Percentiles rank a stretch among this genome's conserved stretches.
phyloP scores from a whole-genome alignment of 1,140 invertebrate species.

The Atopsyche davidsoni region DNA sequence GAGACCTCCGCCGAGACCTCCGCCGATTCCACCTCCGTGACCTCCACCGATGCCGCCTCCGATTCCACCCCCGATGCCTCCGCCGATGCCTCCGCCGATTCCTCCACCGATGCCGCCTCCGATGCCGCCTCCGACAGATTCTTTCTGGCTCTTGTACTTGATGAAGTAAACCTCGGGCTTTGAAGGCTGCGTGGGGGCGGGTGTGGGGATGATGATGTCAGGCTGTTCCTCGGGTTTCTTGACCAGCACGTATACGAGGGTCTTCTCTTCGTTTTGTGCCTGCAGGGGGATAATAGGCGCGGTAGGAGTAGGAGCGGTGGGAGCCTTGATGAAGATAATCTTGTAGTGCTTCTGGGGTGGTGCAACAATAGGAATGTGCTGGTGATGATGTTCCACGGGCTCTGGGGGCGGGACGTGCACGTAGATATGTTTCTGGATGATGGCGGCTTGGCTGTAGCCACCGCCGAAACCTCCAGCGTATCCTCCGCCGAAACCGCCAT shows the following conservation, averaged over 20 bases:
- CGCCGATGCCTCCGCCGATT: conserved; percentile 32
- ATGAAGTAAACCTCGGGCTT: conserved; percentile 77
- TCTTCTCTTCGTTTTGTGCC: conserved; percentile 68
- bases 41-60: conserved; percentile 31
- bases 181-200: conserved; percentile 61
- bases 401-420: conserved; percentile 75
- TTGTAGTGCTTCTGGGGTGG: conserved; percentile 69
- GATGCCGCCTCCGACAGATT: conserved; percentile 34
- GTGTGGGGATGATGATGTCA: conserved; percentile 60
- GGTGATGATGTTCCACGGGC: conserved; percentile 54
- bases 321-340: conserved; percentile 73
- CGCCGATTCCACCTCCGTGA: conserved; percentile 35
- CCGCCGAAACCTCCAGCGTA: conserved; percentile 34
- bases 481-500: conserved; percentile 32
- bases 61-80: conserved; percentile 33
- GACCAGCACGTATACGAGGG: conserved; percentile 69
- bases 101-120: conserved; percentile 34
- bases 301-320: conserved; percentile 59
- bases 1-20: conserved; percentile 33
- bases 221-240: conserved; percentile 67
- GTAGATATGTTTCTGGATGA: conserved; percentile 66
- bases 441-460: conserved; percentile 19
- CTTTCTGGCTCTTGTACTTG: conserved; percentile 63
- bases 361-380: conserved; percentile 33
- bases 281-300: conserved; percentile 60